A percentile compares a stretch with the other conserved stretches of the same genome.
phyloP scores from a whole-genome alignment of 2,888 invertebrate species.

The Capitulum mitella region DNA sequence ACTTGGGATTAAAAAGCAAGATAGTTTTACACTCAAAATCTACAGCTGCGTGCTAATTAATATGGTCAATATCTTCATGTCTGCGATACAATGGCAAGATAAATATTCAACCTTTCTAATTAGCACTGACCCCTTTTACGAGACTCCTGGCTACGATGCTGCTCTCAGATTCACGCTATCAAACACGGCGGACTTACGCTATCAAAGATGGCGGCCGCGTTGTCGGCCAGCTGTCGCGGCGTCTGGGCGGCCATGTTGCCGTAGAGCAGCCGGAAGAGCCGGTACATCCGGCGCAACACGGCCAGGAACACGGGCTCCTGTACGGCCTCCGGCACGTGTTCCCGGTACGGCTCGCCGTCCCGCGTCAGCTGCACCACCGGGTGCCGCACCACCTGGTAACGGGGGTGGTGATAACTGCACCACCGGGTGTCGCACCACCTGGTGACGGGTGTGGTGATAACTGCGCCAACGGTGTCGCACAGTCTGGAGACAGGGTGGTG shows the following conservation, averaged over 20 bases:
- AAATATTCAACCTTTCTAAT: too few relatives aligned
- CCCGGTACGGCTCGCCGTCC: constrained; percentile 60
- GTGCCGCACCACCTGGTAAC: background rate
- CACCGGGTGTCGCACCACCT: background rate
- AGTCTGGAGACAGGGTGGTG: background rate
- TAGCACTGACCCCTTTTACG: too few relatives aligned
- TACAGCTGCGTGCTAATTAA: too few relatives aligned
- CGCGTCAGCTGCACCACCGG: constrained; percentile 45
- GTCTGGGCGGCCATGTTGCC: constrained; percentile 45
- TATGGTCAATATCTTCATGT: too few relatives aligned
- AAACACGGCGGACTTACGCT: constrained; percentile 9
- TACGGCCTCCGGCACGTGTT: constrained; percentile 73
- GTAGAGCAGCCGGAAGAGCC: constrained; percentile 75
- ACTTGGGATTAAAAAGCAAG: too few relatives aligned
- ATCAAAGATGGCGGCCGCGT: background rate
- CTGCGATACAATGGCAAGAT: too few relatives aligned
- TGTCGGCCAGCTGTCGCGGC: background rate
- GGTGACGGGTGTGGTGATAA: too few relatives aligned
- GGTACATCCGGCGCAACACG: constrained; percentile 66
- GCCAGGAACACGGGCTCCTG: constrained; percentile 65
- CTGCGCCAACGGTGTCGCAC: background rate
- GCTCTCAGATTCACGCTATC: too few relatives aligned
- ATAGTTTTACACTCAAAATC: too few relatives aligned
- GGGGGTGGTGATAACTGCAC: background rate
- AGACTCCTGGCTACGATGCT: too few relatives aligned